Conservation (phyloP, 2,797 vertebrate species). For the Pseudomugil tenellus region DNA sequence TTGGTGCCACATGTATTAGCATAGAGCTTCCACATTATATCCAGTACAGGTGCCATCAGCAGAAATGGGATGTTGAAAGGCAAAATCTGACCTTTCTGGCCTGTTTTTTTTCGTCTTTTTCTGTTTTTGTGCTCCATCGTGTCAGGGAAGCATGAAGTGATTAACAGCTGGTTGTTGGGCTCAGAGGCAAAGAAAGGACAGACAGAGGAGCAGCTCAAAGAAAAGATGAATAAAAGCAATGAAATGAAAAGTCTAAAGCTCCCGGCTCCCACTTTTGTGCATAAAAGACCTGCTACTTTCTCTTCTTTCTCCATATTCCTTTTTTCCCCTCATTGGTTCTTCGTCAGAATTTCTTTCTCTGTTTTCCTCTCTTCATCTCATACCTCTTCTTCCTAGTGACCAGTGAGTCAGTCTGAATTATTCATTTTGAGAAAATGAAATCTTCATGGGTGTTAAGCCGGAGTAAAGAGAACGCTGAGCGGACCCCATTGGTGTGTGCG, state of each 20-base stretch:
- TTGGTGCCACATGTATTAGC: slow-evolving; percentile 4
- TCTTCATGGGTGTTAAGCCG: slow-evolving; percentile 76
- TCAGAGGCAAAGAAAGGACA: slow-evolving; percentile 36
- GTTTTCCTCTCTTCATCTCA: background rate
- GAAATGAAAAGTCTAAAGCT: slow-evolving; percentile 38
- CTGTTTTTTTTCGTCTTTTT: slow-evolving; percentile 14
- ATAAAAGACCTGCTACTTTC: slow-evolving; percentile 6
- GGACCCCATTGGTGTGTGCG: slow-evolving; percentile 50
- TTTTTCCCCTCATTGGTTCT: background rate
- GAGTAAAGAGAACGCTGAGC: slow-evolving; percentile 40
- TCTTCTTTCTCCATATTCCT: slow-evolving; percentile 1
- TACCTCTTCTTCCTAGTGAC: slow-evolving; percentile 28
- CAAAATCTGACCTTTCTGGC: slow-evolving; percentile 35
- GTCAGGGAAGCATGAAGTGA: slow-evolving; percentile 52
- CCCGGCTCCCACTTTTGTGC: slow-evolving; percentile 17
- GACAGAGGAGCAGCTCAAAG: slow-evolving; percentile 36
- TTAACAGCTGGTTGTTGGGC: slow-evolving; percentile 44
- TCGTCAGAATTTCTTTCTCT: background rate
- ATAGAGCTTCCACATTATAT: background rate
- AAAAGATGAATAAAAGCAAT: slow-evolving; percentile 19
- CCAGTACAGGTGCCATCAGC: slow-evolving; percentile 4
- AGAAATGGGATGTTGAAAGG: slow-evolving; percentile 34
- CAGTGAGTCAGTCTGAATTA: slow-evolving; percentile 76
- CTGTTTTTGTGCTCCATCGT: slow-evolving; percentile 26
- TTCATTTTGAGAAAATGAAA: slow-evolving; percentile 82